These are phyloP conservation scores for Dione vanillae DNA, from an alignment of 2,888 invertebrate species.

Conservation along the genomic window DNA sequence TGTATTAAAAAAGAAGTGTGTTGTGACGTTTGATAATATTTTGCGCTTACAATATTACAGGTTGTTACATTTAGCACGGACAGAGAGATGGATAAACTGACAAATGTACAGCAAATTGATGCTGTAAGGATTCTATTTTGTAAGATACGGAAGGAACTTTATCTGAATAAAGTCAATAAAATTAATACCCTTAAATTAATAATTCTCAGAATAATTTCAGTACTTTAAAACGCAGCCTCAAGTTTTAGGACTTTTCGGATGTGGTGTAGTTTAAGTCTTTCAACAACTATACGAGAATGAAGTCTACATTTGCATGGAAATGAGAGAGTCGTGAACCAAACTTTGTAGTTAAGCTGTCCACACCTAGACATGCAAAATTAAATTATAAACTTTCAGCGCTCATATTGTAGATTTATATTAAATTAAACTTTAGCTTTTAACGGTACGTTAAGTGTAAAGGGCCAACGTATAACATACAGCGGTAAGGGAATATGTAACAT, in stretches of 20 bases:
- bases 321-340: slow-evolving; percentile 28
- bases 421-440: slow-evolving; percentile 10
- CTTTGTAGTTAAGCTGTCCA: slow-evolving; percentile 30
- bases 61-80: too few relatives aligned
- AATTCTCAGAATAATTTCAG: too few relatives aligned
- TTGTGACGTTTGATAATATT: too few relatives aligned
- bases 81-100: too few relatives aligned
- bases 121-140: too few relatives aligned
- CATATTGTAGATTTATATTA: slow-evolving; percentile 14
- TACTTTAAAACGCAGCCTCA: neutral
- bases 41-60: too few relatives aligned
- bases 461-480: neutral
- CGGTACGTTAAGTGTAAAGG: neutral
- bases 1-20: too few relatives aligned
- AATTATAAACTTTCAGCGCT: slow-evolving; percentile 9
- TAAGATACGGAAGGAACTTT: neutral
- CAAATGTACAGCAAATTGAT: too few relatives aligned
- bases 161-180: neutral
- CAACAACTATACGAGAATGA: slow-evolving; percentile 15
- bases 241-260: neutral
- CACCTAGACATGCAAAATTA: slow-evolving; percentile 27
- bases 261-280: slow-evolving; percentile 7
- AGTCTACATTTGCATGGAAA: slow-evolving; percentile 34
- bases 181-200: neutral
- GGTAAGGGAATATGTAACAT: neutral